phyloP scores from a whole-genome alignment of 37 sponge, comb jelly and placozoan species.

The Crambe crambe region DNA sequence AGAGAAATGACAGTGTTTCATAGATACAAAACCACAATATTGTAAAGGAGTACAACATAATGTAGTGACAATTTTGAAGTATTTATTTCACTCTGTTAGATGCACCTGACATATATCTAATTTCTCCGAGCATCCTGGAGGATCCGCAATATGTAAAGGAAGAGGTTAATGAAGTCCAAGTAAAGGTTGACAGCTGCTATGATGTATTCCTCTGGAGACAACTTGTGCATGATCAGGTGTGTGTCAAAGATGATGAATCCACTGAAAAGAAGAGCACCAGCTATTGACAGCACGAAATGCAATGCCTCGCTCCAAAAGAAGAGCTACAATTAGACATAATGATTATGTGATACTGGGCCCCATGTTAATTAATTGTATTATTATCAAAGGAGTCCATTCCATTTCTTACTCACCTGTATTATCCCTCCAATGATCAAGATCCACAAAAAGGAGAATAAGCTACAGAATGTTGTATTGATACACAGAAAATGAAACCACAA shows the following conservation, averaged over 20 bases:
- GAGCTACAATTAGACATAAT: conserved; percentile 37
- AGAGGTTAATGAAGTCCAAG: conserved; percentile 94
- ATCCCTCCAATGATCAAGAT: conserved; percentile 80
- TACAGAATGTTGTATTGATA: conserved; percentile 1
- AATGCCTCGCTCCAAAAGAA: conserved; percentile 77
- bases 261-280: conserved; percentile 93
- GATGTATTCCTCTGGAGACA: conserved; percentile 95
- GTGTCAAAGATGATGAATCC: conserved; percentile 98
- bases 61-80: background rate
- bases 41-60: background rate
- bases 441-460: conserved; percentile 85
- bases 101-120: too few relatives aligned
- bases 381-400: background rate
- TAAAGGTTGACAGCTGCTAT: conserved; percentile 95
- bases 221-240: conserved; percentile 92
- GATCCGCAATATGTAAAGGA: conserved; percentile 88
- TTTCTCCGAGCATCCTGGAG: conserved; percentile 55
- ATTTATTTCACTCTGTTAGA: background rate
- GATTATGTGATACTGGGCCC: background rate
- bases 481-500: background rate
- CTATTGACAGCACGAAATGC: conserved; percentile 87
- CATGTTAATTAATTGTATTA: background rate
- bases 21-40: background rate
- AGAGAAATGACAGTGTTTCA: too few relatives aligned
- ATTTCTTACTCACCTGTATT: conserved; percentile 65